These are phyloP conservation scores for Sitobion miscanthi DNA, from an alignment of 1,140 invertebrate genomes.

Conservation along the genomic window DNA sequence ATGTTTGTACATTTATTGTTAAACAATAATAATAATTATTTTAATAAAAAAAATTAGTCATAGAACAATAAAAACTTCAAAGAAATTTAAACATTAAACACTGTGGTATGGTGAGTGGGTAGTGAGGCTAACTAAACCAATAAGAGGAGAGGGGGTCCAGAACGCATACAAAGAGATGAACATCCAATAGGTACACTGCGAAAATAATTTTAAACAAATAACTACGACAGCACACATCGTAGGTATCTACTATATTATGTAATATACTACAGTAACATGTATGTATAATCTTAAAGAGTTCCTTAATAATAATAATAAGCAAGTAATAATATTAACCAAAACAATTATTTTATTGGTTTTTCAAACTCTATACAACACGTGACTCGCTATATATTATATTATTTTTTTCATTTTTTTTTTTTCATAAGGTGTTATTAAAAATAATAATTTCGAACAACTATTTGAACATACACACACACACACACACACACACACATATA, in stretches of 20 bases:
- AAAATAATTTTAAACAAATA: background rate
- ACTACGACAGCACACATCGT: background rate
- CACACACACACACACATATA: background rate
- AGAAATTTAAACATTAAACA: background rate
- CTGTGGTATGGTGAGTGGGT: background rate
- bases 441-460: background rate
- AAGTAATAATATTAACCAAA: background rate
- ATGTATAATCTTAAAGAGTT: background rate
- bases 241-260: background rate
- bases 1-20: background rate
- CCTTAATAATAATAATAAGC: constrained; percentile 11
- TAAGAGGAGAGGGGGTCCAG: background rate
- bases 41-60: background rate
- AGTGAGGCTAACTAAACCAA: background rate
- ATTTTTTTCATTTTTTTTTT: background rate
- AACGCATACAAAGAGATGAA: background rate
- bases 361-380: background rate
- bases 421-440: background rate
- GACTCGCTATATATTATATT: background rate
- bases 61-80: background rate
- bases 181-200: background rate
- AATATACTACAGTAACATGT: background rate
- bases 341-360: constrained; percentile 7
- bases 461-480: background rate
- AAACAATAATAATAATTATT: background rate